These are phyloP conservation scores for Nannoperca obscura DNA, from an alignment of 2,797 vertebrate genomes.

Conservation along the genomic window DNA sequence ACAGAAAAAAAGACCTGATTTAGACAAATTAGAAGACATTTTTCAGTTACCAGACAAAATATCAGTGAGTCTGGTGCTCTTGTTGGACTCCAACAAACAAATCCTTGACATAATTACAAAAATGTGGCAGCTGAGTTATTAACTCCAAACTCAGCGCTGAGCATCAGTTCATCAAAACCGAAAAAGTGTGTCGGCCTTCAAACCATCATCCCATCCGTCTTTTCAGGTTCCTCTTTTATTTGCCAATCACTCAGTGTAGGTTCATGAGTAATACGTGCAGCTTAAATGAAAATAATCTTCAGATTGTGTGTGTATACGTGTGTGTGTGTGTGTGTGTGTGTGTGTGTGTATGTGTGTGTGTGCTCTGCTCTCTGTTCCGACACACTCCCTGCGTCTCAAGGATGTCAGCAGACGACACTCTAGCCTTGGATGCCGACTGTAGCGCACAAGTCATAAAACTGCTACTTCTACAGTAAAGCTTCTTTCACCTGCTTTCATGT, in stretches of 20 bases:
- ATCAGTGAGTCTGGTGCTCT: conserved; percentile 10
- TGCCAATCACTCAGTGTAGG: conserved; percentile 24
- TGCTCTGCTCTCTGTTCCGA: conserved; percentile 36
- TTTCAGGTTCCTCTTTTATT: conserved; percentile 48
- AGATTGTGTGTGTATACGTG: neutral
- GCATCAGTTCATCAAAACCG: conserved; percentile 30
- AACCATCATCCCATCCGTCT: conserved; percentile 2
- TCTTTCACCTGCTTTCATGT: conserved; percentile 36
- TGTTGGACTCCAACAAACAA: conserved; percentile 21
- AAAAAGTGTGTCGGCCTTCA: conserved; percentile 29
- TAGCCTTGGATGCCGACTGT: conserved; percentile 35
- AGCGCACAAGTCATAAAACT: conserved; percentile 34
- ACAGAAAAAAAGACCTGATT: neutral
- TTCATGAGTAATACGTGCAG: conserved; percentile 20
- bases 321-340: neutral
- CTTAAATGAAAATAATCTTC: conserved; percentile 38
- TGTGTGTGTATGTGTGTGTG: neutral
- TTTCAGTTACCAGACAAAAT: conserved; percentile 19
- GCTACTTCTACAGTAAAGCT: conserved; percentile 27
- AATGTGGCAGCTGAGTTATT: conserved; percentile 49
- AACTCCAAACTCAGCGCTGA: conserved; percentile 3
- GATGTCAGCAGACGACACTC: conserved; percentile 32
- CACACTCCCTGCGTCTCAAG: conserved; percentile 33
- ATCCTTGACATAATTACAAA: conserved; percentile 26
- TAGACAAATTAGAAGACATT: neutral